Conservation (phyloP, 1,140 invertebrate species). For the Pygmarrhopalites habei region DNA sequence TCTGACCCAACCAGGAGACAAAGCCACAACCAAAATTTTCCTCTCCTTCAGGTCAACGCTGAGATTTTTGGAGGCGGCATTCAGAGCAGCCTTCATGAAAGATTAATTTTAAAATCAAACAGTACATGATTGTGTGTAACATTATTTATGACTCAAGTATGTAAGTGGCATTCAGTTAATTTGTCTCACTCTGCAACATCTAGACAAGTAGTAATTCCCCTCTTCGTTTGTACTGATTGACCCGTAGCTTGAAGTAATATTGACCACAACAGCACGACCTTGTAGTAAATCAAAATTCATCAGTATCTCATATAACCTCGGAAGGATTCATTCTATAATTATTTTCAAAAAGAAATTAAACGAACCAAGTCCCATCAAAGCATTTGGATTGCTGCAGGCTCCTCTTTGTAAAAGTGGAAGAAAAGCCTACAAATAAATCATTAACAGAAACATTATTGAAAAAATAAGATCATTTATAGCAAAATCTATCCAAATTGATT, state of each 20-base stretch:
- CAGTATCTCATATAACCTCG: conserved; percentile 4
- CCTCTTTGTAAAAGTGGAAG: conserved; percentile 18
- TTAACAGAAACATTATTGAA: too few relatives aligned
- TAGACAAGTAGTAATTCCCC: conserved; percentile 22
- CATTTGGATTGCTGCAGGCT: too few relatives aligned
- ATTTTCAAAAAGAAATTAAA: too few relatives aligned
- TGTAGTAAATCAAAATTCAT: too few relatives aligned
- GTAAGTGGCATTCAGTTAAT: too few relatives aligned
- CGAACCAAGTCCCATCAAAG: too few relatives aligned
- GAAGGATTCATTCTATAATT: neutral
- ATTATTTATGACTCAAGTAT: too few relatives aligned
- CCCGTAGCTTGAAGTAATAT: conserved; percentile 21
- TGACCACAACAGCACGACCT: conserved; percentile 18
- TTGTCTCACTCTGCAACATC: too few relatives aligned
- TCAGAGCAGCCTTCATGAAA: conserved; percentile 22
- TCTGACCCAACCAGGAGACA: conserved; percentile 86
- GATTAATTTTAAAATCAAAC: too few relatives aligned
- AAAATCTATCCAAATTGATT: too few relatives aligned
- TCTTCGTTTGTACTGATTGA: neutral
- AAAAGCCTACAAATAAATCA: conserved; percentile 18
- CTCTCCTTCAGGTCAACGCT: conserved; percentile 68
- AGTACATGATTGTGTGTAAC: too few relatives aligned
- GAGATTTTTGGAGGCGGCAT: conserved; percentile 52
- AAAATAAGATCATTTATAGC: too few relatives aligned
- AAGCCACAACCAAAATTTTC: conserved; percentile 61